Evolutionary conservation across 2,888 invertebrate species (phyloP).

Genomic region (Tortricodes alternella): DNA sequence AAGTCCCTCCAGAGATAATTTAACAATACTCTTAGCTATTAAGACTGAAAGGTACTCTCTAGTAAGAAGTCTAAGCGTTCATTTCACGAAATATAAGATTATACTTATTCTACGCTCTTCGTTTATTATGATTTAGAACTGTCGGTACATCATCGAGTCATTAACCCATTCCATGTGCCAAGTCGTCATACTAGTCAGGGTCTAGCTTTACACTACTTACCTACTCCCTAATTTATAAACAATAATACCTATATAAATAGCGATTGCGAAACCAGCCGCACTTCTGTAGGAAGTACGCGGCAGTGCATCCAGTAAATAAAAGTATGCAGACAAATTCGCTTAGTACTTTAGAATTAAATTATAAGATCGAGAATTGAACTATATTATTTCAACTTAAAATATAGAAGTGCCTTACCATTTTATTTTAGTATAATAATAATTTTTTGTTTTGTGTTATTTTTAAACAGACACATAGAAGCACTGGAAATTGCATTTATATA

Average conservation of each 20-base stretch:
- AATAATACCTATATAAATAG: conserved; percentile 41
- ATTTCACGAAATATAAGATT: conserved; percentile 28
- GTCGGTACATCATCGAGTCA: conserved; percentile 53
- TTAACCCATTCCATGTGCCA: conserved; percentile 75
- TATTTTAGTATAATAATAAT: conserved; percentile 69
- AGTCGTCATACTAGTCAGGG: conserved; percentile 71
- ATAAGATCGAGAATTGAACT: conserved; percentile 59
- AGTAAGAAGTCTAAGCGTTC: conserved; percentile 37
- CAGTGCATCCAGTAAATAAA: conserved; percentile 51
- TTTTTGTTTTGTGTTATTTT: conserved; percentile 53
- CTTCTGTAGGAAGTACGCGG: conserved; percentile 33
- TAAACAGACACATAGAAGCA: conserved; percentile 51
- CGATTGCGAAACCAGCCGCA: conserved; percentile 38
- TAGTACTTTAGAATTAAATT: conserved; percentile 54
- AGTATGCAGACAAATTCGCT: conserved; percentile 53
- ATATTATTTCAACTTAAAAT: conserved; percentile 69
- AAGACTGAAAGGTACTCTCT: conserved; percentile 74
- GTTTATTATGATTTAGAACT: conserved; percentile 43
- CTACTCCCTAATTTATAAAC: conserved; percentile 52
- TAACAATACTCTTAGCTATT: conserved; percentile 75
- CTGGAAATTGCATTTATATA: conserved; percentile 76
- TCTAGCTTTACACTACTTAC: conserved; percentile 56
- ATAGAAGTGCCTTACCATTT: conserved; percentile 82
- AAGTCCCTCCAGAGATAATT: conserved; percentile 77
- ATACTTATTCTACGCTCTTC: conserved; percentile 31